Conservation (phyloP, 2,888 invertebrate species). For the Nomada hirtipes region DNA sequence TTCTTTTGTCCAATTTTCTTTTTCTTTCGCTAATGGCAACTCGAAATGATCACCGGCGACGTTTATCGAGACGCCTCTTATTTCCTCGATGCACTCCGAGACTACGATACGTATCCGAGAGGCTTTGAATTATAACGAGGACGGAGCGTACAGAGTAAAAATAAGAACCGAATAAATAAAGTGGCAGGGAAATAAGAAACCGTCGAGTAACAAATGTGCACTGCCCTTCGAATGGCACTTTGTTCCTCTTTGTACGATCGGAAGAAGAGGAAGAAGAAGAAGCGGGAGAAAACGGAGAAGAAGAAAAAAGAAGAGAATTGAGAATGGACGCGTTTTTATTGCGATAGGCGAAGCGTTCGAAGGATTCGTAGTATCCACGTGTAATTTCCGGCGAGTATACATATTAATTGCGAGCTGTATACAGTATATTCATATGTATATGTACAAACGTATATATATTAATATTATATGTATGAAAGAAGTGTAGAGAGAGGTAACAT, state of each 20-base stretch:
- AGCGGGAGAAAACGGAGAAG: too few relatives aligned
- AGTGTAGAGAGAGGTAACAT: slow-evolving; percentile 47
- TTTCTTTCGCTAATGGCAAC: slow-evolving; percentile 11
- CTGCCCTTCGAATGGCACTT: slow-evolving; percentile 7
- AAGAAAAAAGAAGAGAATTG: background rate
- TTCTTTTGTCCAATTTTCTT: background rate
- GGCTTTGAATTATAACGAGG: background rate
- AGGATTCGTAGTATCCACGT: slow-evolving; percentile 20
- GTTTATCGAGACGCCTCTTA: slow-evolving; percentile 13
- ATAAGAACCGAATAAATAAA: background rate
- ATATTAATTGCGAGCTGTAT: slow-evolving; percentile 38
- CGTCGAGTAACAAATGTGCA: slow-evolving; percentile 2
- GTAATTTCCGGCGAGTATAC: slow-evolving; percentile 42
- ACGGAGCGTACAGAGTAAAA: slow-evolving; percentile 4
- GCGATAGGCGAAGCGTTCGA: slow-evolving; percentile 9
- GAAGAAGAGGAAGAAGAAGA: background rate
- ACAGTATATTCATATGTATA: slow-evolving; percentile 56
- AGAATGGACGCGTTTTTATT: slow-evolving; percentile 1
- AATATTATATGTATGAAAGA: slow-evolving; percentile 39
- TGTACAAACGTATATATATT: slow-evolving; percentile 60
- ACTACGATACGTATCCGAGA: slow-evolving; percentile 4
- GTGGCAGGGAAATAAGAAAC: background rate
- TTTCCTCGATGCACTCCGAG: background rate
- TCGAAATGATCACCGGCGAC: slow-evolving; percentile 7
- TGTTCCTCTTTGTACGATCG: background rate